Evolutionary conservation across 2,113 vertebrate genomes (phyloP).

Genomic region (Eulemur macaco): DNA sequence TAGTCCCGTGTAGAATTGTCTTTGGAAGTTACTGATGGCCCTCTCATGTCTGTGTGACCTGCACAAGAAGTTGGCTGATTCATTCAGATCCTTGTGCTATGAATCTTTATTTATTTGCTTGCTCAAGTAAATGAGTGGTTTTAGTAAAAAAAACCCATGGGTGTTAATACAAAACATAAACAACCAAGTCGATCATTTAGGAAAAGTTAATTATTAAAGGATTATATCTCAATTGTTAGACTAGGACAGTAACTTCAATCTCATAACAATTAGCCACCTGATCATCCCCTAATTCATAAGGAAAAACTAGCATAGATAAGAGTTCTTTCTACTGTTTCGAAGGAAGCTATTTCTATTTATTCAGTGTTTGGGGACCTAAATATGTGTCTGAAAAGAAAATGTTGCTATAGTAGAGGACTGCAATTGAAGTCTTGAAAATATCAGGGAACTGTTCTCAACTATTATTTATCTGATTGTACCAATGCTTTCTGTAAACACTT

Average conservation of each 20-base stretch:
- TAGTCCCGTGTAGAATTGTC: neutral
- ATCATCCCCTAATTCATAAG: neutral
- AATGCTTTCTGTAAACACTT: conserved; percentile 22
- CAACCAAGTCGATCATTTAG: neutral
- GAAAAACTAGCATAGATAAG: neutral
- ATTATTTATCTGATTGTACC: neutral
- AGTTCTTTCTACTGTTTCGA: neutral
- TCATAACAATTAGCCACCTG: neutral
- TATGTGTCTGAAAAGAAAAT: conserved; percentile 7
- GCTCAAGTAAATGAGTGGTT: neutral
- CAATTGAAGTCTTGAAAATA: neutral
- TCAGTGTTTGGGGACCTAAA: neutral
- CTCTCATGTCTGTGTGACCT: neutral
- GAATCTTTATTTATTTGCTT: conserved; percentile 28
- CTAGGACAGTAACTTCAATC: neutral
- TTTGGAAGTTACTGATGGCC: neutral
- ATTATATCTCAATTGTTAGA: neutral
- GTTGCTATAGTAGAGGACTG: neutral
- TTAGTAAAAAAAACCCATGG: neutral
- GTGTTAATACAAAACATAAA: neutral
- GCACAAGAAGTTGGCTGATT: neutral
- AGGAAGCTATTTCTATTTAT: conserved; percentile 12
- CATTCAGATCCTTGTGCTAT: neutral
- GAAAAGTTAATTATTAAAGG: neutral
- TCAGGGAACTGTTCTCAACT: neutral